Base-by-base conservation (phyloP, 2,888 invertebrate genomes). In the Drosophila silvestris region DNA sequence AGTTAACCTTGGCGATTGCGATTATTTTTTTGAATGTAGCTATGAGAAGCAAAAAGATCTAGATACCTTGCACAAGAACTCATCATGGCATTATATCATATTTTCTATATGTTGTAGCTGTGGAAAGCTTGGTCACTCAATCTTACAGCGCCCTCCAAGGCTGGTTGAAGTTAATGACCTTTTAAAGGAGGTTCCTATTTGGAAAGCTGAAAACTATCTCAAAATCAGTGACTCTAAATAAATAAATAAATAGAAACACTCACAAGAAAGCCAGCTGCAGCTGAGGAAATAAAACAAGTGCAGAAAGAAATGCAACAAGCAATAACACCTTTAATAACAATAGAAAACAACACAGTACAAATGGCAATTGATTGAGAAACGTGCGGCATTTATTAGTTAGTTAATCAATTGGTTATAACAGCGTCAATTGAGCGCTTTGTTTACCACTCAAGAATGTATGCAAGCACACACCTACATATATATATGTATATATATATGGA, bases 311-410 rank as follows among this genome's bases (percentile, higher is more conserved):
- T 51, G 70, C 60, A 35, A 62, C 28, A 62, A 66, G 32, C 60
- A 63, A 30, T 41, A 60, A 52, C 32, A 65, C 39, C 30, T 28
- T 56, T 41, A 59, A 59, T 41, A 53, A 57, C 69, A 70, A 57
- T 30, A 37, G 10, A 19, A 39, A 50, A 50, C 35, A 35, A 56
- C 70, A 59, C 30, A 47, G 33, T 30, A 37, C 44, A 75, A 82
- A 85, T 83, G 85, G 76, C 65, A 61, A 44, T 67, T 63, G 77
- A 67, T 74, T 70, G 74, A 58, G 62, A 79, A 76, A 74, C 83
- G 75, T 90, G 82, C 63, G 51, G n/a, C 53, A 22, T 10, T 73
- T 69, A 65, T 65, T 61, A 60, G 51, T 30, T 19, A 37, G 35
- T 35, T 70, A 68, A 84, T 78, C 79, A 73, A 60, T 56, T 41